Percentiles rank a stretch among this genome's conserved stretches.
These are phyloP conservation scores for Coenonympha glycerion DNA, from an alignment of 2,888 invertebrate species.

Conservation along the genomic window DNA sequence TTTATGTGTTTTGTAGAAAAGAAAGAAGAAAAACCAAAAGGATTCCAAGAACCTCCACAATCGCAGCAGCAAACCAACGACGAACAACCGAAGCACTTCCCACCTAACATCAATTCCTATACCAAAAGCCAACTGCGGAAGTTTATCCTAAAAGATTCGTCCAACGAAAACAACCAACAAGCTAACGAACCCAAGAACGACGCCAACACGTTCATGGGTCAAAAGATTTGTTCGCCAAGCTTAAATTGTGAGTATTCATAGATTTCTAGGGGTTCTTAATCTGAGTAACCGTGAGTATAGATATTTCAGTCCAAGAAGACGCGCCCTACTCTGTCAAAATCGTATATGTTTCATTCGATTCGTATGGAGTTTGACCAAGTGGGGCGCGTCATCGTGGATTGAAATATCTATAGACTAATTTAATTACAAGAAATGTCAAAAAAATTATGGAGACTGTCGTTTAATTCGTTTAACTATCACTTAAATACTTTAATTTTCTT, in stretches of 20 bases:
- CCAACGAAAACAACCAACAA: conserved; percentile 43
- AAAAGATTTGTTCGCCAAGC: conserved; percentile 60
- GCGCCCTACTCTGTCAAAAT: no score
- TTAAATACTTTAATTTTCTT: no score
- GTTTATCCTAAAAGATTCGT: conserved; percentile 45
- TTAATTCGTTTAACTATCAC: no score
- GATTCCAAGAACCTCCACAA: conserved; percentile 11
- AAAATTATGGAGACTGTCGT: no score
- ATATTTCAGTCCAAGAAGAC: no score
- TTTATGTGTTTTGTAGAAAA: conserved; percentile 32
- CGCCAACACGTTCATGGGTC: conserved; percentile 58
- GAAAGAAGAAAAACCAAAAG: conserved; percentile 35
- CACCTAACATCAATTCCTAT: conserved; percentile 31
- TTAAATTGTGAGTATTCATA: conserved; percentile 53
- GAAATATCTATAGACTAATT: no score
- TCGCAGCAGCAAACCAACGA: conserved; percentile 4
- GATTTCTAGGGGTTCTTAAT: no score
- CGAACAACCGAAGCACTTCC: not conserved
- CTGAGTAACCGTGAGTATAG: no score
- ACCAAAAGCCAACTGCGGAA: conserved; percentile 37
- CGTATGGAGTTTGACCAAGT: no score
- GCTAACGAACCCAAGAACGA: conserved; percentile 39
- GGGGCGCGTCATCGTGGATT: no score
- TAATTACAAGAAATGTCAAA: no score
- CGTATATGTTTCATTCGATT: no score